phyloP scores from a whole-genome alignment of 2,888 invertebrate species.

The Mimumesa dahlbomi region DNA sequence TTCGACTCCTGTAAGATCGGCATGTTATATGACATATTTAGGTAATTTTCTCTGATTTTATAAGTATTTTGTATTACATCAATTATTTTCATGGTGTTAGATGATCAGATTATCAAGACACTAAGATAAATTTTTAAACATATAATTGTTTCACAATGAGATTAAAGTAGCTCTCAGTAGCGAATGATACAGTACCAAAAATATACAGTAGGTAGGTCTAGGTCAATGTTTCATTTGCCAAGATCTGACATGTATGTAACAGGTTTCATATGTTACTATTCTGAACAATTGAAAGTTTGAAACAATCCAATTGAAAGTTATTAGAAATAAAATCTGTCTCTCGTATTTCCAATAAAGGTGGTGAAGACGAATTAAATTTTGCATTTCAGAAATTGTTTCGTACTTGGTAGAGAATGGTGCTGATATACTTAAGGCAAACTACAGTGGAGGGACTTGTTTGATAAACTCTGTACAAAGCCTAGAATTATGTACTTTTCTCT shows the following conservation, averaged over 20 bases:
- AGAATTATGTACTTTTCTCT: slow-evolving; percentile 89
- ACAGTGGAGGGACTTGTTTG: slow-evolving; percentile 95
- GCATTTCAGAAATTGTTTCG: slow-evolving; percentile 82
- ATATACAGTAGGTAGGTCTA: slow-evolving; percentile 61
- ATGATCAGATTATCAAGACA: not conserved
- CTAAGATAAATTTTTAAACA: not conserved
- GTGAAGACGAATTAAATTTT: not conserved
- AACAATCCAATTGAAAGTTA: not conserved
- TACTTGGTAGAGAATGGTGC: slow-evolving; percentile 90
- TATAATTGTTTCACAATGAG: slow-evolving; percentile 20
- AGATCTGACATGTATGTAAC: slow-evolving; percentile 20
- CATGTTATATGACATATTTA: slow-evolving; percentile 95
- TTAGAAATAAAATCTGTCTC: too few species aligned
- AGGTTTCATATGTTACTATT: not conserved
- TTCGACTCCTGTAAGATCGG: slow-evolving; percentile 93
- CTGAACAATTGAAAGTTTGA: not conserved
- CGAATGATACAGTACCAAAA: slow-evolving; percentile 18
- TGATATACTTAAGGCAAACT: slow-evolving; percentile 91
- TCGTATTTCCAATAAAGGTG: slow-evolving; percentile 12
- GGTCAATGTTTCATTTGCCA: slow-evolving; percentile 65
- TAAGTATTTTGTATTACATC: too few species aligned
- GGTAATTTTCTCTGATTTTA: slow-evolving; percentile 85
- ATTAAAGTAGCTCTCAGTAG: slow-evolving; percentile 9
- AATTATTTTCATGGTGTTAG: not conserved
- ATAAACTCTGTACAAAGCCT: slow-evolving; percentile 96